Evolutionary conservation across 1,140 invertebrate genomes (phyloP).

Genomic region (Diorhabda sublineata): DNA sequence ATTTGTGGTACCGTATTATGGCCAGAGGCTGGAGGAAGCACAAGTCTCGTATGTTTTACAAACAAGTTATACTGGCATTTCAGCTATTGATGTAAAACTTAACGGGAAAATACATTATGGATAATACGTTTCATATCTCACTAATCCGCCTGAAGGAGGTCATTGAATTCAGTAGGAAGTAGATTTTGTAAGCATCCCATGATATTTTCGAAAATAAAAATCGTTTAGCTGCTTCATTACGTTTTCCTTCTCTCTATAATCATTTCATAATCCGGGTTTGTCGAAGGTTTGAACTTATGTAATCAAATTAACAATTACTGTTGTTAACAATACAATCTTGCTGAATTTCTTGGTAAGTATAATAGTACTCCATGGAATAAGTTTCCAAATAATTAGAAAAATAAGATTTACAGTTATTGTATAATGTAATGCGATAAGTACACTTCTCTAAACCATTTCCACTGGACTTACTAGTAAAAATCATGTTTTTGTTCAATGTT

Average conservation of each 20-base stretch:
- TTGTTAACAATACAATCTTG: background rate
- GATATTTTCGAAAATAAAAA: conserved; percentile 16
- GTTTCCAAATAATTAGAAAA: too few relatives aligned
- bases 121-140: conserved; percentile 28
- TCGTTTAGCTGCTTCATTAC: background rate
- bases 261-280: background rate
- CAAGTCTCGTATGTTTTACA: background rate
- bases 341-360: too few relatives aligned
- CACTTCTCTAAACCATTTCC: too few relatives aligned
- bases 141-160: conserved; percentile 25
- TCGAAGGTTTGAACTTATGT: background rate
- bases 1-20: background rate
- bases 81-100: conserved; percentile 6
- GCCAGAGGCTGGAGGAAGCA: background rate
- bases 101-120: conserved; percentile 20
- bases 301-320: conserved; percentile 1
- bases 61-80: background rate
- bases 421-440: too few relatives aligned
- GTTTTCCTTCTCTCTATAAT: conserved; percentile 1
- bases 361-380: too few relatives aligned
- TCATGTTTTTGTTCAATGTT: too few relatives aligned
- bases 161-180: conserved; percentile 29
- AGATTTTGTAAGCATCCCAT: conserved; percentile 18
- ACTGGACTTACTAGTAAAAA: too few relatives aligned
- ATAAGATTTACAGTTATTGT: too few relatives aligned